These are phyloP conservation scores for Pandemis corylana DNA, from an alignment of 2,888 invertebrate genomes.

Conservation along the genomic window DNA sequence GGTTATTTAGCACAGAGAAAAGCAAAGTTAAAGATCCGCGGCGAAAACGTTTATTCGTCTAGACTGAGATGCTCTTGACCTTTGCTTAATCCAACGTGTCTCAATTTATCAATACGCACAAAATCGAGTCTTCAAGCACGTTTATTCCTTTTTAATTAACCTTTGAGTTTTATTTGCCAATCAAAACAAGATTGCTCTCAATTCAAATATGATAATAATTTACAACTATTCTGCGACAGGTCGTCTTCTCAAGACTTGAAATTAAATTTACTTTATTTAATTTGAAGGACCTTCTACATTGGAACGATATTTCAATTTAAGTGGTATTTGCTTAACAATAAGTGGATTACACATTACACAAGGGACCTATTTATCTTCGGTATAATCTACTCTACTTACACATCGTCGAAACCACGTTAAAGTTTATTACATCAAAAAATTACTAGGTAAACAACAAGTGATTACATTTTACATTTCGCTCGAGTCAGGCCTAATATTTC, in stretches of 20 bases:
- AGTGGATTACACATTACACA: constrained; percentile 12
- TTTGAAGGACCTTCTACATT: not conserved
- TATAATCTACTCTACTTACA: constrained; percentile 7
- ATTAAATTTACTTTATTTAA: not conserved
- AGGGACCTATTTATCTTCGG: constrained; percentile 6
- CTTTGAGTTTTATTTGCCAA: constrained; percentile 12
- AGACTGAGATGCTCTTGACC: constrained; percentile 34
- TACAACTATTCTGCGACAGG: not conserved
- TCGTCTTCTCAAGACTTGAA: constrained; percentile 3
- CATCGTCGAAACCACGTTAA: not conserved
- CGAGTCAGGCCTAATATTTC: not conserved
- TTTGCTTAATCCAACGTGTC: constrained; percentile 11
- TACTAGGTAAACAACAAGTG: not conserved
- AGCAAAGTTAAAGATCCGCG: constrained; percentile 7
- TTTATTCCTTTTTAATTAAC: constrained; percentile 6
- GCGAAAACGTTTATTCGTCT: constrained; percentile 26
- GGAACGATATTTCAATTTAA: constrained; percentile 6
- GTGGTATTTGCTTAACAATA: not conserved
- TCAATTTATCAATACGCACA: not conserved
- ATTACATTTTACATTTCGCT: not conserved
- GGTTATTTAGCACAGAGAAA: not conserved
- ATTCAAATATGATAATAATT: not conserved
- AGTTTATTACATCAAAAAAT: not conserved
- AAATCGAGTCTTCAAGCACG: not conserved
- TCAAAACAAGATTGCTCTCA: not conserved